Percentiles rank a stretch among this genome's conserved stretches.
These are phyloP conservation scores for Gasteruption jaculator DNA, from an alignment of 2,888 invertebrate species.

Conservation along the genomic window DNA sequence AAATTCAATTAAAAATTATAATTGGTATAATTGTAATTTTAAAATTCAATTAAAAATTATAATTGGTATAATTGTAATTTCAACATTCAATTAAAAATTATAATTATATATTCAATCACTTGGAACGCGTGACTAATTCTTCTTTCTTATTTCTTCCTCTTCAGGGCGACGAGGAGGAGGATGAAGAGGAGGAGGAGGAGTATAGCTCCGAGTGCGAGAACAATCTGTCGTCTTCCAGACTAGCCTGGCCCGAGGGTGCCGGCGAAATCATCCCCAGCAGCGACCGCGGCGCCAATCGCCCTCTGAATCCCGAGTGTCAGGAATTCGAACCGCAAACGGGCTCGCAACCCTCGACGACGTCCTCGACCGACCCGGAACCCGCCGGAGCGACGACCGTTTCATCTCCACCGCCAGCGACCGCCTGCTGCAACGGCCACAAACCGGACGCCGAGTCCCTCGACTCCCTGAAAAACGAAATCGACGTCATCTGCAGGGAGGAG, in stretches of 20 bases:
- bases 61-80: too few relatives aligned
- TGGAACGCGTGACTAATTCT: too few relatives aligned
- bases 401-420: too few relatives aligned
- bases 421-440: neutral
- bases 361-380: slow-evolving; percentile 1
- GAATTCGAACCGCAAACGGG: slow-evolving; percentile 36
- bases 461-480: slow-evolving; percentile 15
- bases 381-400: slow-evolving; percentile 11
- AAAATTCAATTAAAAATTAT: too few relatives aligned
- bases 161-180: slow-evolving; percentile 35
- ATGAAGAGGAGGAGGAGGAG: slow-evolving; percentile 43
- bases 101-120: neutral
- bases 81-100: too few relatives aligned
- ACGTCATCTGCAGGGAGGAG: neutral
- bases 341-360: slow-evolving; percentile 15
- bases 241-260: slow-evolving; percentile 30
- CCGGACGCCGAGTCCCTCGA: slow-evolving; percentile 3
- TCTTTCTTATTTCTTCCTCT: neutral
- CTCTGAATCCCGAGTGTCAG: slow-evolving; percentile 46
- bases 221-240: slow-evolving; percentile 29
- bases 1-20: too few relatives aligned
- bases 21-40: too few relatives aligned
- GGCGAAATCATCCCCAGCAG: slow-evolving; percentile 12
- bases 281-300: slow-evolving; percentile 28
- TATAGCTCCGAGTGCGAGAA: slow-evolving; percentile 42